phyloP scores from a whole-genome alignment of 1,140 invertebrate species.

The Vanessa atalanta region DNA sequence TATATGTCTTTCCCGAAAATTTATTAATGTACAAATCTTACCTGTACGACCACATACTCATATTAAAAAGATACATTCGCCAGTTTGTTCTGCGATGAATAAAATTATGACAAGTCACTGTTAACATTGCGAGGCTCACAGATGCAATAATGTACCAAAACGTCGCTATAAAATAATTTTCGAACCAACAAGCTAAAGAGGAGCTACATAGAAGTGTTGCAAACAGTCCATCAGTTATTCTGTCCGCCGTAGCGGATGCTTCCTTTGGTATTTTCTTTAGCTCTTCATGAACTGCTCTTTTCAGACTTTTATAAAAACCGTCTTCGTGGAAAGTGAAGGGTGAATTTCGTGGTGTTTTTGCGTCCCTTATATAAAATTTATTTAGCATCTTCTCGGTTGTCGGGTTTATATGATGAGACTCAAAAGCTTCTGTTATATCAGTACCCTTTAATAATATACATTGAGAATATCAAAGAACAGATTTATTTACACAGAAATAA shows the following conservation, averaged over 20 bases:
- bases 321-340: slow-evolving; percentile 85
- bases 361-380: slow-evolving; percentile 83
- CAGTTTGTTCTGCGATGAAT: slow-evolving; percentile 89
- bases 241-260: slow-evolving; percentile 43
- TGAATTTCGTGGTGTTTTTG: slow-evolving; percentile 81
- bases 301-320: slow-evolving; percentile 86
- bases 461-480: slow-evolving; percentile 9
- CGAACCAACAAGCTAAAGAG: slow-evolving; percentile 45
- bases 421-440: slow-evolving; percentile 88
- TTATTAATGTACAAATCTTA: slow-evolving; percentile 44
- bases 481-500: not conserved
- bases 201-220: slow-evolving; percentile 48
- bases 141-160: slow-evolving; percentile 52
- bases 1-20: too few relatives aligned
- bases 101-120: slow-evolving; percentile 88
- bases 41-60: slow-evolving; percentile 84
- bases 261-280: slow-evolving; percentile 71
- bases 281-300: slow-evolving; percentile 80
- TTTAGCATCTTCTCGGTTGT: slow-evolving; percentile 80
- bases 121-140: slow-evolving; percentile 82
- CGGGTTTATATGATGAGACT: slow-evolving; percentile 82
- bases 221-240: slow-evolving; percentile 59
- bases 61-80: slow-evolving; percentile 90
- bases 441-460: slow-evolving; percentile 77
- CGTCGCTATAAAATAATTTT: slow-evolving; percentile 41